Conservation (phyloP, 2,113 vertebrate species). For the Centrocercus urophasianus region DNA sequence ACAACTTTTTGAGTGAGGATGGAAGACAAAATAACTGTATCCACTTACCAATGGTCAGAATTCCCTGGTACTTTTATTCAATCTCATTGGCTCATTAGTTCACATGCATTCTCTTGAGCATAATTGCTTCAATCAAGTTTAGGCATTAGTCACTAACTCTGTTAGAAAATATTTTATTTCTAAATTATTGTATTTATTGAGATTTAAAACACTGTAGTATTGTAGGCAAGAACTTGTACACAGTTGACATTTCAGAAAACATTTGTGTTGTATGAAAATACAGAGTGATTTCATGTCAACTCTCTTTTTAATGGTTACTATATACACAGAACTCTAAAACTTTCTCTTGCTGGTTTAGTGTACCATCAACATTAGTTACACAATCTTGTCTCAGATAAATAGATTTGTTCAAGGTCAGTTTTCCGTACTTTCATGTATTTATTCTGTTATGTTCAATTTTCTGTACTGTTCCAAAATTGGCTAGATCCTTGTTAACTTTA, state of each 20-base stretch:
- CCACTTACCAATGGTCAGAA: not conserved
- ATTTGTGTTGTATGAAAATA: not conserved
- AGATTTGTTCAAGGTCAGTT: not conserved
- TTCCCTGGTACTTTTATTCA: not conserved
- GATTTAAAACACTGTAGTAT: not conserved
- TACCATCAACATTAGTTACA: not conserved
- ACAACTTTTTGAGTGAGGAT: not conserved
- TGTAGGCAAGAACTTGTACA: not conserved
- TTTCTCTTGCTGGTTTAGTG: not conserved
- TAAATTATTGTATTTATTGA: not conserved
- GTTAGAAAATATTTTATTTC: not conserved
- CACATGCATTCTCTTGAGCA: not conserved
- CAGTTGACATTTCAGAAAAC: not conserved
- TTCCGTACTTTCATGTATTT: not conserved
- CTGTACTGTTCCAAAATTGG: not conserved
- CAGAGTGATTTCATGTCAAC: not conserved
- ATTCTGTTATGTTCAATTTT: not conserved
- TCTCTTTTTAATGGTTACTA: not conserved
- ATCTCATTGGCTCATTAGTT: not conserved
- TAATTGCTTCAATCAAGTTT: not conserved
- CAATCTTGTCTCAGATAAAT: not conserved
- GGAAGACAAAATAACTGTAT: not conserved
- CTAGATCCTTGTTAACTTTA: not conserved
- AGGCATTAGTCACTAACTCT: not conserved
- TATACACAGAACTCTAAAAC: not conserved